Base-by-base conservation (phyloP, 2,888 invertebrate species). In the Phalera bucephala region DNA sequence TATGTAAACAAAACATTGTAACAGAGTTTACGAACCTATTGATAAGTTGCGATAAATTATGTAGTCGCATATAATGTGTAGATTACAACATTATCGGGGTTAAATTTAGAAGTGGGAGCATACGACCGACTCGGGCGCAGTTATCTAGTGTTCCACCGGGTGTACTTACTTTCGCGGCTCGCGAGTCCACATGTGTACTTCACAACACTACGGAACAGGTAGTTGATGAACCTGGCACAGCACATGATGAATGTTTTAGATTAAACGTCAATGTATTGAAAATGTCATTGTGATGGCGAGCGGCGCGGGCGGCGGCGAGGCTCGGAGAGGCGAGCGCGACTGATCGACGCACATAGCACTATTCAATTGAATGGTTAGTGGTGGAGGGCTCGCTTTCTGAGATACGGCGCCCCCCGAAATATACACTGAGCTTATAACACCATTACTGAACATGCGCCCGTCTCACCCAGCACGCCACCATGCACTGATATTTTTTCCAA, bases 141-240 rank as follows among this genome's bases (percentile, higher is more conserved):
- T 32, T 23, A 29, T 27, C 29, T 13, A 33, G 23, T 26, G 23
- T 29, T 38, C 22, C 30, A 34, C 17, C 30, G 38, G 36, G 30
- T 41, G 11, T 57, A 88, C 88, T 89, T 71, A 89, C 88, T 88
- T 80, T 87, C 82, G 64, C 79, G 78, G 71, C 82, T 80, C 61
- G 81, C 79, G 44, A 84, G 72, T 64, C 88, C 88, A 77, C 86
- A 85, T 81, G 88, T 87, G 74, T 88, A 88, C 62, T 82, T 87
- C 66, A 87, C 82, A 50, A 89, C 79, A 74, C 87, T 87, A 65
- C 85, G 78, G 55, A 85, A 85, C 67, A 88, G 69, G 68, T 87
- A 85, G 67, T 80, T 80, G 56, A 74, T 79, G 47, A 81, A 79
- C 67, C 82, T 75, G 45, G 86, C 82, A 83, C 87, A 86, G 64